These are phyloP conservation scores for Epinephelus coioides DNA, from an alignment of 2,797 vertebrate species.

Conservation along the genomic window DNA sequence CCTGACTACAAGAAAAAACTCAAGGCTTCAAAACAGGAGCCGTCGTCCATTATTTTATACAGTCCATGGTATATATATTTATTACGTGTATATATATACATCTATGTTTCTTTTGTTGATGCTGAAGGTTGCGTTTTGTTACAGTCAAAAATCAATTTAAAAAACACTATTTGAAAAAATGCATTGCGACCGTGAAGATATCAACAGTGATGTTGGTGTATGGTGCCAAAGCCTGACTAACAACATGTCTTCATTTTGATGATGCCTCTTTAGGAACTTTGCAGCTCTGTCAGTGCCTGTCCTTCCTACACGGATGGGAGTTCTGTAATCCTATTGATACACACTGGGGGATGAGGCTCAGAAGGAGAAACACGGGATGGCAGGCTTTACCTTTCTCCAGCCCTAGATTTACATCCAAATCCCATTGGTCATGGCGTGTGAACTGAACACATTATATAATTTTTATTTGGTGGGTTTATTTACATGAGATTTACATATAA, in stretches of 20 bases:
- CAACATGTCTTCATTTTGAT: conserved; percentile 23
- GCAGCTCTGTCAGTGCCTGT: conserved; percentile 21
- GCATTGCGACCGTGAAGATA: not conserved
- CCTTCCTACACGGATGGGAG: conserved; percentile 27
- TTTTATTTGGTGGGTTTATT: conserved; percentile 4
- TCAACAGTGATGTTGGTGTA: conserved; percentile 1
- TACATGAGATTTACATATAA: not conserved
- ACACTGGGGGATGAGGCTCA: conserved; percentile 29
- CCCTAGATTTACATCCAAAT: conserved; percentile 34
- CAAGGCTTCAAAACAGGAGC: too few species aligned
- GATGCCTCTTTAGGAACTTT: conserved; percentile 14
- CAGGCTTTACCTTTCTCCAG: conserved; percentile 19
- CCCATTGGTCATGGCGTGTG: conserved; percentile 13
- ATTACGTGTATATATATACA: too few species aligned
- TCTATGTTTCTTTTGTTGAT: too few species aligned
- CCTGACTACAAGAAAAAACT: too few species aligned
- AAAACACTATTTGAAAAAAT: conserved; percentile 2
- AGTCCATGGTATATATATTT: too few species aligned
- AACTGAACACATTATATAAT: conserved; percentile 22
- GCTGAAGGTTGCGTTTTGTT: too few species aligned
- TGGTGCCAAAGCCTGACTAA: not conserved
- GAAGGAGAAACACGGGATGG: conserved; percentile 22
- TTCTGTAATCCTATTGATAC: conserved; percentile 54
- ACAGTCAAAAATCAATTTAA: not conserved
- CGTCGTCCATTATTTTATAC: too few species aligned